Percentiles rank a stretch among this genome's conserved stretches.
Evolutionary conservation across 2,113 vertebrate genomes (phyloP).

Genomic region (Anser cygnoides): DNA sequence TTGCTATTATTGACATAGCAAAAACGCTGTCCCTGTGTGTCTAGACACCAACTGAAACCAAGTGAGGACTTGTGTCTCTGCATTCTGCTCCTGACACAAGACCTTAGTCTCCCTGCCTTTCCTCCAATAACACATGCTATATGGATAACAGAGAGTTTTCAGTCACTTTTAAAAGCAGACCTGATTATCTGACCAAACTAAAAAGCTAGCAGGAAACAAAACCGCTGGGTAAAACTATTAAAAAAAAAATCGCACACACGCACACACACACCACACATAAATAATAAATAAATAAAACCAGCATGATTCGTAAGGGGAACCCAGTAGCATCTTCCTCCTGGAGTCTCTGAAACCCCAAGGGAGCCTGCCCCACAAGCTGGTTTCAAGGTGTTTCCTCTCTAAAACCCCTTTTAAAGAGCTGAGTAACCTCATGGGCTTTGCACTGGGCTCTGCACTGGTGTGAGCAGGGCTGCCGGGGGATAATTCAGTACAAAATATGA

Average conservation of each 20-base stretch:
- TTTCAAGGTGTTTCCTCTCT: constrained; percentile 47
- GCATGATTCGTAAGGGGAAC: background rate
- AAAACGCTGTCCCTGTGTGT: background rate
- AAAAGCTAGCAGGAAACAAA: background rate
- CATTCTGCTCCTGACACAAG: background rate
- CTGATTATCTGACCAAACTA: background rate
- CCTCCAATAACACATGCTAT: background rate
- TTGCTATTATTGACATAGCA: background rate
- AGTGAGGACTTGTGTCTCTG: background rate
- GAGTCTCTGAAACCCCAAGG: background rate
- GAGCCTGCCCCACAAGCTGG: background rate
- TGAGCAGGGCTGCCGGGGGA: background rate
- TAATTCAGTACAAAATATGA: constrained; percentile 4
- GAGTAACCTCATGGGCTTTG: constrained; percentile 34
- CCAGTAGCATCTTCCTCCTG: background rate
- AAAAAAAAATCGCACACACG: background rate
- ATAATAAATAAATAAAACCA: too few relatives aligned
- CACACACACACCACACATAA: too few relatives aligned
- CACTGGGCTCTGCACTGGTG: background rate
- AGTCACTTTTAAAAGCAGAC: background rate
- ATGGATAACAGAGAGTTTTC: background rate
- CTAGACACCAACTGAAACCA: background rate
- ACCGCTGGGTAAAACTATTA: background rate
- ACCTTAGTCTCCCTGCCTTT: background rate
- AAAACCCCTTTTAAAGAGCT: constrained; percentile 30